Percentiles rank a stretch among this genome's conserved stretches.
phyloP scores from a whole-genome alignment of 2,797 vertebrate species.

The Sebastes vulpes region DNA sequence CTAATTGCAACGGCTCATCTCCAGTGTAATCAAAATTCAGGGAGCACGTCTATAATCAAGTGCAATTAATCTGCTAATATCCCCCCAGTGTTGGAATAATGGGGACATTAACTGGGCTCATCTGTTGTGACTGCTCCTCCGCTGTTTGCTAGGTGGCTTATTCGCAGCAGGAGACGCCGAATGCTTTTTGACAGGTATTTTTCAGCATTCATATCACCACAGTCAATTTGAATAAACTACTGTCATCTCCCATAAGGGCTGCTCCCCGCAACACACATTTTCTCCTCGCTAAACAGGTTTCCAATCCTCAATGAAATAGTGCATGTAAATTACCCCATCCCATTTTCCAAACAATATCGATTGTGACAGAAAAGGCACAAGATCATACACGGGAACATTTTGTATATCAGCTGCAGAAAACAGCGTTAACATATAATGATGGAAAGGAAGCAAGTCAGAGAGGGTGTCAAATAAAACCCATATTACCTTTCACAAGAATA shows the following conservation, averaged over 20 bases:
- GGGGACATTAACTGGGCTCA: conserved; percentile 78
- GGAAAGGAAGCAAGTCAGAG: conserved; percentile 53
- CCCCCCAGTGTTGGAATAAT: conserved; percentile 81
- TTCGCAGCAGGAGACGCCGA: conserved; percentile 53
- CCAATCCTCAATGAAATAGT: conserved; percentile 77
- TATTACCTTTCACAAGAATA: conserved; percentile 57
- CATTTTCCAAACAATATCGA: conserved; percentile 79
- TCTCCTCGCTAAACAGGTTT: conserved; percentile 72
- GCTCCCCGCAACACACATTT: conserved; percentile 63
- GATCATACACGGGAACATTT: conserved; percentile 78
- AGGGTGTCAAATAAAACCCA: conserved; percentile 64
- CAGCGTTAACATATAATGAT: conserved; percentile 60
- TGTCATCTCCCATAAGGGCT: conserved; percentile 85
- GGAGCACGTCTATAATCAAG: conserved; percentile 79
- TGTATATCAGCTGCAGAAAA: conserved; percentile 70
- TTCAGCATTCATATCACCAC: conserved; percentile 78
- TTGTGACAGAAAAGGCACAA: conserved; percentile 80
- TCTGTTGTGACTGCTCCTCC: conserved; percentile 65
- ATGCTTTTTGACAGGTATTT: conserved; percentile 84
- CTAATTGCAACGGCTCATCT: conserved; percentile 60
- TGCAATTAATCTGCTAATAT: conserved; percentile 85
- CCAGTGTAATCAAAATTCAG: conserved; percentile 79
- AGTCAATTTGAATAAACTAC: conserved; percentile 87
- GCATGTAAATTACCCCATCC: conserved; percentile 84
- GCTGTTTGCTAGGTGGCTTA: conserved; percentile 66